Evolutionary conservation across 2,888 invertebrate species (phyloP).

Genomic region (Acanthosepion pharaonis): DNA sequence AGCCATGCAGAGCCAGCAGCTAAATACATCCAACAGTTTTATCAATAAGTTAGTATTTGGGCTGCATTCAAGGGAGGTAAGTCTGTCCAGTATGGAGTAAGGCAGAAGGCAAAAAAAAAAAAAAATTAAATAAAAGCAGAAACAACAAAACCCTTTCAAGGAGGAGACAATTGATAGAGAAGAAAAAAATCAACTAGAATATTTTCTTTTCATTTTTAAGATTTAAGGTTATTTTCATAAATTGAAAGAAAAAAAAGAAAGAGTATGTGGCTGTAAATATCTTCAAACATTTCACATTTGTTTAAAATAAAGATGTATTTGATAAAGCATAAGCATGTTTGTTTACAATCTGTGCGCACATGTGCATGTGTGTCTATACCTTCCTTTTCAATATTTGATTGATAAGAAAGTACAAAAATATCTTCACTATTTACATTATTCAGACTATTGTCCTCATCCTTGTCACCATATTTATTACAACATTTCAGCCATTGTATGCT

Average conservation of each 20-base stretch:
- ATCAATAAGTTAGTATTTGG: conserved; percentile 17
- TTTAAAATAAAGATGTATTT: neutral
- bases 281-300: neutral
- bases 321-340: too few species aligned
- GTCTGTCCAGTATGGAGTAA: neutral
- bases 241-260: neutral
- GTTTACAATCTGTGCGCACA: too few species aligned
- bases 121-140: neutral
- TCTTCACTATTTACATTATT: too few species aligned
- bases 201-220: neutral
- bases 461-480: too few species aligned
- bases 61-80: neutral
- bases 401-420: too few species aligned
- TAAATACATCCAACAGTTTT: neutral
- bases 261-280: neutral
- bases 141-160: neutral
- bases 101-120: neutral
- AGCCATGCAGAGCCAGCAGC: conserved; percentile 10
- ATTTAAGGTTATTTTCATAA: too few species aligned
- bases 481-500: too few species aligned
- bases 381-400: too few species aligned
- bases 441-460: too few species aligned
- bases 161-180: neutral
- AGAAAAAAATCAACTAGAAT: too few species aligned
- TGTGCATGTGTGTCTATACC: too few species aligned